phyloP scores from a whole-genome alignment of 2,797 vertebrate genomes.

The Anguilla anguilla region DNA sequence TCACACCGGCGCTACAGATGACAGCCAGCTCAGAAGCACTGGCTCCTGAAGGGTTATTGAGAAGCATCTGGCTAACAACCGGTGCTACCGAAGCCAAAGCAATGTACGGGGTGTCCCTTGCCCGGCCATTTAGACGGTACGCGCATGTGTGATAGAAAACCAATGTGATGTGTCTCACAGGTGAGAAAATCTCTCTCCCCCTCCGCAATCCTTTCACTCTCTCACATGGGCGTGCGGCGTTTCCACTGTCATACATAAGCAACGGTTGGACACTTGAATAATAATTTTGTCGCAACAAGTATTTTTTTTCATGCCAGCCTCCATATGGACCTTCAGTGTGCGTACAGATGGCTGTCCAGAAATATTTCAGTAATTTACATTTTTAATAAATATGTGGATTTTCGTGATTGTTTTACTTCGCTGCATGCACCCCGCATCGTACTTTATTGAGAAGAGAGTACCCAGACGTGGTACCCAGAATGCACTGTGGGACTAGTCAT shows the following conservation, averaged over 20 bases:
- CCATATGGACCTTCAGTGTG: neutral
- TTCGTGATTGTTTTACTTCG: neutral
- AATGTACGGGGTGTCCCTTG: neutral
- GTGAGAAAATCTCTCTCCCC: constrained; percentile 1
- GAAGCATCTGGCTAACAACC: neutral
- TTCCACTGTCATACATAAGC: neutral
- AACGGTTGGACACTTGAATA: neutral
- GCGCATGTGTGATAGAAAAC: neutral
- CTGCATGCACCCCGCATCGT: neutral
- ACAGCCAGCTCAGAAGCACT: neutral
- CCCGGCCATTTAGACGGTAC: neutral
- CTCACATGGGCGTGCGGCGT: neutral
- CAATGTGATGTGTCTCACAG: neutral
- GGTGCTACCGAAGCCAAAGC: neutral
- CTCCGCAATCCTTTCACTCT: neutral
- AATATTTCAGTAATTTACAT: neutral
- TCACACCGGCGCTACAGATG: neutral
- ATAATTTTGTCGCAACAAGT: neutral
- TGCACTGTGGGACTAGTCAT: neutral
- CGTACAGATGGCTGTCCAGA: neutral
- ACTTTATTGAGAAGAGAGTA: neutral
- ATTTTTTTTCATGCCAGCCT: neutral
- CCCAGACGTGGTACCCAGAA: neutral
- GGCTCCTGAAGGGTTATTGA: neutral
- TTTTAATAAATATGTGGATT: neutral